Evolutionary conservation across 2,888 invertebrate genomes (phyloP).

Genomic region (Eilema griseolum): DNA sequence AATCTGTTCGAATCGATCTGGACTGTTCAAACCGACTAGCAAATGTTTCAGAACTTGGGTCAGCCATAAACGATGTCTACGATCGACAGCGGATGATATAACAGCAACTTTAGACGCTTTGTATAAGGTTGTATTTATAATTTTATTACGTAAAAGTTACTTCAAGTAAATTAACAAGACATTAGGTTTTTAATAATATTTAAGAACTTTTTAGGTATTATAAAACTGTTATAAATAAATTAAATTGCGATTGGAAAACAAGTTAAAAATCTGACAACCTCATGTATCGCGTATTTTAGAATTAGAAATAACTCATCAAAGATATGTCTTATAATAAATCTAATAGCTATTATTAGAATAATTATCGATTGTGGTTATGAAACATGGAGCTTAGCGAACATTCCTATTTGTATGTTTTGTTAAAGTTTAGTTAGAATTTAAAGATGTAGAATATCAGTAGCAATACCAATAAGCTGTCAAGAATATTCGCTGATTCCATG

Average conservation of each 20-base stretch:
- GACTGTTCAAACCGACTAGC: conserved; percentile 72
- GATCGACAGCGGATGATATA: conserved; percentile 37
- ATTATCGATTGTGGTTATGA: conserved; percentile 68
- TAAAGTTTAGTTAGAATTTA: conserved; percentile 18
- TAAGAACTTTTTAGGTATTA: not conserved
- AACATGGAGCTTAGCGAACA: conserved; percentile 67
- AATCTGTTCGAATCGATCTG: conserved; percentile 66
- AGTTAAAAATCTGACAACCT: conserved; percentile 71
- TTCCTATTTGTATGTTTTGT: conserved; percentile 52
- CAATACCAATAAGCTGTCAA: conserved; percentile 35
- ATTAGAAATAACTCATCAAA: conserved; percentile 25
- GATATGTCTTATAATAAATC: conserved; percentile 30
- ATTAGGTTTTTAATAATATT: not conserved
- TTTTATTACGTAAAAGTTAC: conserved; percentile 18
- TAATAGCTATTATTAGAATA: conserved; percentile 31
- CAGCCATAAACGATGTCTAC: conserved; percentile 46
- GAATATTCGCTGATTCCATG: conserved; percentile 73
- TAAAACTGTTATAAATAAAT: not conserved
- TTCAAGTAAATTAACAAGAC: not conserved
- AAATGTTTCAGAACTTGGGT: conserved; percentile 60
- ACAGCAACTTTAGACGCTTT: conserved; percentile 71
- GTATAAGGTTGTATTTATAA: conserved; percentile 74
- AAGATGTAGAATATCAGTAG: conserved; percentile 22
- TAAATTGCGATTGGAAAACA: not conserved
- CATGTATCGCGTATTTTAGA: conserved; percentile 56